These are phyloP conservation scores for Gambelia wislizenii DNA, from an alignment of 2,797 vertebrate species.

Conservation along the genomic window DNA sequence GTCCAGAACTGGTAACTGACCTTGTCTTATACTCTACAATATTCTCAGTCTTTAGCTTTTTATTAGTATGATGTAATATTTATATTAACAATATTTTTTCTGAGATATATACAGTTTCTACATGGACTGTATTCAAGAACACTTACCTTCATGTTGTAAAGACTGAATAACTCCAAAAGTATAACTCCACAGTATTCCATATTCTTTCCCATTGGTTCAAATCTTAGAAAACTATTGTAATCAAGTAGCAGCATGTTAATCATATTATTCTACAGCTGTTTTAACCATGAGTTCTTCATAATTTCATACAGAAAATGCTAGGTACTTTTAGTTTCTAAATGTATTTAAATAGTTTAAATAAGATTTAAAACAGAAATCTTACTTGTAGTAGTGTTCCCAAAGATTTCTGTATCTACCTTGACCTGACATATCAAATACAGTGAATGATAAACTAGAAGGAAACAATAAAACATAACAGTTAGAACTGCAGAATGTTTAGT, in stretches of 20 bases:
- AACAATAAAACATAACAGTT: conserved; percentile 36
- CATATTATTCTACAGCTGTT: not conserved
- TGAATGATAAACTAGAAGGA: conserved; percentile 92
- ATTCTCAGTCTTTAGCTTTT: not conserved
- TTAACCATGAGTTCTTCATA: not conserved
- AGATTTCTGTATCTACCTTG: conserved; percentile 98
- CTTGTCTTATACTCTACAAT: not conserved
- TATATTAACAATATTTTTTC: not conserved
- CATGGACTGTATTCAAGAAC: not conserved
- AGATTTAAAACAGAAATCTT: conserved; percentile 70
- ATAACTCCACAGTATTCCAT: not conserved
- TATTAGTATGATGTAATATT: not conserved
- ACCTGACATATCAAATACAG: conserved; percentile 99
- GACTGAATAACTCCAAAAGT: not conserved
- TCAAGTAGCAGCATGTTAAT: not conserved
- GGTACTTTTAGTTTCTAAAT: not conserved
- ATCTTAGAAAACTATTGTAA: not conserved
- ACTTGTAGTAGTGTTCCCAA: conserved; percentile 99
- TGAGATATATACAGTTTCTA: not conserved
- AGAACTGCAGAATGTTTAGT: not conserved
- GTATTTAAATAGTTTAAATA: not conserved
- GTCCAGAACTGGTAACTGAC: not conserved
- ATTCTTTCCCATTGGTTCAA: not conserved
- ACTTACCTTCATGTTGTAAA: not conserved
- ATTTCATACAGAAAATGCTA: conserved; percentile 1